Percentiles rank a stretch among this genome's conserved stretches.
Evolutionary conservation across 1,140 invertebrate genomes (phyloP).

Genomic region (Zaprionus gabonicus): DNA sequence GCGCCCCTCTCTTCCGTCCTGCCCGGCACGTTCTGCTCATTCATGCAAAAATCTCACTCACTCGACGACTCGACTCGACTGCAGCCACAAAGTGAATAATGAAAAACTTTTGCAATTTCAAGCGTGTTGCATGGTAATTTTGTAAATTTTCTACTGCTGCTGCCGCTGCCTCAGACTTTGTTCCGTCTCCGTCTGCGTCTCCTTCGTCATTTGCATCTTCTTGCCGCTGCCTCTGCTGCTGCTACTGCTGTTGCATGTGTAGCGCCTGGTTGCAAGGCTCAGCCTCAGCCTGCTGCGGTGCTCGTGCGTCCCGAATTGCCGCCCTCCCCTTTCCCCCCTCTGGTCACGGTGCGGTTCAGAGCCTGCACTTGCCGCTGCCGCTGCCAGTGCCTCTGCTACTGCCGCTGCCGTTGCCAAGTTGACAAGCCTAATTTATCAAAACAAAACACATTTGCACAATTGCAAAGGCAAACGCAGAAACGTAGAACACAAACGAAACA

Average conservation of each 20-base stretch:
- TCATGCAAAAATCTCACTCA: conserved; percentile 82
- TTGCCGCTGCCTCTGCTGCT: background rate
- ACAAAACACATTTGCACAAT: conserved; percentile 83
- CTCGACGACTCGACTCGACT: conserved; percentile 79
- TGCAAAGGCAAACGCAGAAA: conserved; percentile 77
- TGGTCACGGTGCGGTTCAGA: conserved; percentile 52
- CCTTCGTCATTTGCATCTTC: conserved; percentile 23
- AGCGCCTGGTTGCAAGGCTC: conserved; percentile 29
- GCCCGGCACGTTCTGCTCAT: conserved; percentile 73
- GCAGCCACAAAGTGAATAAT: conserved; percentile 83
- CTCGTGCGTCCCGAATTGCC: conserved; percentile 31
- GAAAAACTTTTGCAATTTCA: conserved; percentile 83
- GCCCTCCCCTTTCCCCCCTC: background rate
- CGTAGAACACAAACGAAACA: conserved; percentile 60
- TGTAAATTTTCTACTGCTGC: conserved; percentile 74
- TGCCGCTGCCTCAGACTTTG: conserved; percentile 55
- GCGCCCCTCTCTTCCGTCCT: background rate
- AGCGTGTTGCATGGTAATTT: conserved; percentile 83
- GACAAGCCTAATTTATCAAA: conserved; percentile 84
- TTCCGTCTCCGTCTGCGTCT: conserved; percentile 39
- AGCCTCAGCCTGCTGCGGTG: conserved; percentile 43
- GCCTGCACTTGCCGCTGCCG: conserved; percentile 33
- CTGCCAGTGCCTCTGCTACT: conserved; percentile 20
- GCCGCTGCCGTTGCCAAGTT: conserved; percentile 67
- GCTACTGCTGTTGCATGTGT: conserved; percentile 41